phyloP scores from a whole-genome alignment of 2,888 invertebrate genomes.

The Oligia strigilis region DNA sequence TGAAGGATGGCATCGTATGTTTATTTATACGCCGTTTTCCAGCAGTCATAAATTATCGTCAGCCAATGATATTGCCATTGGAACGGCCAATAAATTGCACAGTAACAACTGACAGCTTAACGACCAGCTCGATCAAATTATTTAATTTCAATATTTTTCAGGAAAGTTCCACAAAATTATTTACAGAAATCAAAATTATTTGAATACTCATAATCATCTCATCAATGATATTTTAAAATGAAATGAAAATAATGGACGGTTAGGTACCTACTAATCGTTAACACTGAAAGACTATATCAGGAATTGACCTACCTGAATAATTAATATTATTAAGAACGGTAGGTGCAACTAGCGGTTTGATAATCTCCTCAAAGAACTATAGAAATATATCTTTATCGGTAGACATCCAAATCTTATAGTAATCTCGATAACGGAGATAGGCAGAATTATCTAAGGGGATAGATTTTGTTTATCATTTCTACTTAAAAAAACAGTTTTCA shows the following conservation, averaged over 20 bases:
- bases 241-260: not conserved
- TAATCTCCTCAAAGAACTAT: not conserved
- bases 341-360: not conserved
- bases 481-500: not conserved
- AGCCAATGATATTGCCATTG: slow-evolving; percentile 26
- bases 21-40: slow-evolving; percentile 33
- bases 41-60: slow-evolving; percentile 35
- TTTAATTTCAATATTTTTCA: slow-evolving; percentile 30
- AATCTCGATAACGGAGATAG: slow-evolving; percentile 18
- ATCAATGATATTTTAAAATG: not conserved
- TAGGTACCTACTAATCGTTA: not conserved
- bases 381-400: slow-evolving; percentile 1
- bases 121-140: slow-evolving; percentile 19
- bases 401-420: slow-evolving; percentile 5
- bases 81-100: slow-evolving; percentile 42
- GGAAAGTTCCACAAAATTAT: not conserved
- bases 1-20: slow-evolving; percentile 5
- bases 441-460: slow-evolving; percentile 7
- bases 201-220: not conserved
- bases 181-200: not conserved
- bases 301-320: not conserved
- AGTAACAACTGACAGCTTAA: slow-evolving; percentile 20
- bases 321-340: not conserved
- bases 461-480: slow-evolving; percentile 25
- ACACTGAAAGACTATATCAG: too few relatives aligned